Percentiles rank a stretch among this genome's conserved stretches.
phyloP scores from a whole-genome alignment of 2,113 vertebrate species.

The Tauraco erythrolophus region DNA sequence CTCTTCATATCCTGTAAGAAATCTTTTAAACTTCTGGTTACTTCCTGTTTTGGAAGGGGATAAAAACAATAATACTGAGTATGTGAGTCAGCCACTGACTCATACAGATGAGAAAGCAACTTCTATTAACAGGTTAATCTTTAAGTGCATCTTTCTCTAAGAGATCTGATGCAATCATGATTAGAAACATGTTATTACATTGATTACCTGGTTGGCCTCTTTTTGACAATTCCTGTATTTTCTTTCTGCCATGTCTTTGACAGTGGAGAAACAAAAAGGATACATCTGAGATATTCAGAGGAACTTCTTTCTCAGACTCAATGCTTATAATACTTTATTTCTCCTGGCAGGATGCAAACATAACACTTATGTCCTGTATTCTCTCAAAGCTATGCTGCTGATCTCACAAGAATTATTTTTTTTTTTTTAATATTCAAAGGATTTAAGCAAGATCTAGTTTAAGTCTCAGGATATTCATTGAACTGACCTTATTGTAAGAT shows the following conservation, averaged over 20 bases:
- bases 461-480: not conserved
- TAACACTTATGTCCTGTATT: not conserved
- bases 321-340: not conserved
- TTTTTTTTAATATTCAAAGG: not conserved
- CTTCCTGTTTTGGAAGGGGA: not conserved
- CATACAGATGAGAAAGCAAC: not conserved
- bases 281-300: not conserved
- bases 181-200: not conserved
- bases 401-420: not conserved
- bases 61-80: not conserved
- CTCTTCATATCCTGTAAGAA: not conserved
- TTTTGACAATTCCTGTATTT: not conserved
- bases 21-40: not conserved
- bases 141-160: not conserved
- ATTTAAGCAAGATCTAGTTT: not conserved
- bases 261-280: not conserved
- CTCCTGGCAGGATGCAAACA: not conserved
- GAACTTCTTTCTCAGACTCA: not conserved
- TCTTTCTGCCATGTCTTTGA: not conserved
- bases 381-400: not conserved
- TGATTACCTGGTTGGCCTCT: not conserved
- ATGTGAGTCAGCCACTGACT: not conserved
- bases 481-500: not conserved
- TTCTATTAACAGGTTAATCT: not conserved
- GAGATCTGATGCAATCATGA: not conserved